Base-by-base conservation (phyloP, 1,140 invertebrate genomes). In the Cherax quadricarinatus region DNA sequence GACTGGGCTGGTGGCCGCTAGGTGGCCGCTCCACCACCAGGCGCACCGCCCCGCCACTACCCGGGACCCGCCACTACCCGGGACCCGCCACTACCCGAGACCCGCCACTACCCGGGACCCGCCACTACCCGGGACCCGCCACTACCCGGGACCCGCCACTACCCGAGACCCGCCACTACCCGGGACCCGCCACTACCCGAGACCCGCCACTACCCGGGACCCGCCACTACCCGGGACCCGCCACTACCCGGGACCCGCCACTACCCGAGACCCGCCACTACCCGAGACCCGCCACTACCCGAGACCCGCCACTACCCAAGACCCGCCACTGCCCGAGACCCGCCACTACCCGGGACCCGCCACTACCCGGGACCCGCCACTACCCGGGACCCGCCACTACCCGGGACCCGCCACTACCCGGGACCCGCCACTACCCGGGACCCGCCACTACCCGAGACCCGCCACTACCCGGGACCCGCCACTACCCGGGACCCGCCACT, bases 1-100 rank as follows among this genome's bases (percentile, higher is more conserved):
- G 78, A 89, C 78, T 82, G 66, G 66, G 24, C 57, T 78, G 57
- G 82, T 79, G 70, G 79, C 78, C 80, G 60, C 87, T 82, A 82
- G 87, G 87, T 75, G 86, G 48, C 66, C 24, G 53, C 53, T 51
- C 53, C 41, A 66, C 70, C 7, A 10, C 70, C 83, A n/a, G 83
- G 60, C 60, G 60, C 60, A 70, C 83, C 24, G 16, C 83, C 70
- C 83, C 21, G 83, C 83, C 82, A 21, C 30, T 14, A 16, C 48
- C 83, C 83, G 5, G 60, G 30, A 18, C 57, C 53, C 53, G n/a
- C 53, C 82, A 84, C 82, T 84, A 62, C 82, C 53, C 53, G 57
- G n/a, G 53, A 18, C 66, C 66, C 66, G 66, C 66, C 66, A 70
- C 66, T 70, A 70, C 66, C 66, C 66, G 5, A 16, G 12, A 18